Percentiles rank a stretch among this genome's conserved stretches.
phyloP scores from a whole-genome alignment of 2,797 vertebrate genomes.

The Mionectes olivaceus region DNA sequence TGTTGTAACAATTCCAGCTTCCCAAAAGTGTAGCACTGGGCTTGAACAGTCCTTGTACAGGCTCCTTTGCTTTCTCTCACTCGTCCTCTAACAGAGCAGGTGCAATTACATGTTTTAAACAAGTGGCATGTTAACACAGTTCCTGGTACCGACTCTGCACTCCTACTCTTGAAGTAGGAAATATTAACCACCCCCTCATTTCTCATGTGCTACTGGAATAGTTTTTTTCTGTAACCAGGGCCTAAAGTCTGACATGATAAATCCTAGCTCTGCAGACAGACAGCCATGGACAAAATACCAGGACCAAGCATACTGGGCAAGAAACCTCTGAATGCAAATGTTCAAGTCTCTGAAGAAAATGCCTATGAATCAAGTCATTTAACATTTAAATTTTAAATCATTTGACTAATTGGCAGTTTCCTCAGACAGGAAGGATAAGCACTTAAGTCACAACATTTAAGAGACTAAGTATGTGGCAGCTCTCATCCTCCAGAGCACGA shows the following conservation, averaged over 20 bases:
- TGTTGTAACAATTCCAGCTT: background rate
- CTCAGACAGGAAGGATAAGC: conserved; percentile 6
- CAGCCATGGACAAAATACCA: background rate
- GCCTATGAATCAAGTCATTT: background rate
- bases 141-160: background rate
- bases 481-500: background rate
- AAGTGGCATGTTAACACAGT: background rate
- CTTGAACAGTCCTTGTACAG: background rate
- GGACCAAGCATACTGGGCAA: background rate
- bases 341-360: background rate
- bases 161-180: background rate
- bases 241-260: background rate
- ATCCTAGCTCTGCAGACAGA: background rate
- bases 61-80: background rate
- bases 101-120: background rate
- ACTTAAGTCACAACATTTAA: background rate
- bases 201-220: background rate
- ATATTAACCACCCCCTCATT: background rate
- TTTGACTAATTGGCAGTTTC: conserved; percentile 30
- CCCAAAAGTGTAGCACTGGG: too few species aligned
- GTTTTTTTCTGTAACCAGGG: background rate
- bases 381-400: conserved; percentile 5
- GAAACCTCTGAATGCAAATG: background rate
- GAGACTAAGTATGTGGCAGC: background rate
- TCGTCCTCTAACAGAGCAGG: background rate